These are phyloP conservation scores for Leptinotarsa lineolata DNA, from an alignment of 1,140 invertebrate species.

Conservation along the genomic window DNA sequence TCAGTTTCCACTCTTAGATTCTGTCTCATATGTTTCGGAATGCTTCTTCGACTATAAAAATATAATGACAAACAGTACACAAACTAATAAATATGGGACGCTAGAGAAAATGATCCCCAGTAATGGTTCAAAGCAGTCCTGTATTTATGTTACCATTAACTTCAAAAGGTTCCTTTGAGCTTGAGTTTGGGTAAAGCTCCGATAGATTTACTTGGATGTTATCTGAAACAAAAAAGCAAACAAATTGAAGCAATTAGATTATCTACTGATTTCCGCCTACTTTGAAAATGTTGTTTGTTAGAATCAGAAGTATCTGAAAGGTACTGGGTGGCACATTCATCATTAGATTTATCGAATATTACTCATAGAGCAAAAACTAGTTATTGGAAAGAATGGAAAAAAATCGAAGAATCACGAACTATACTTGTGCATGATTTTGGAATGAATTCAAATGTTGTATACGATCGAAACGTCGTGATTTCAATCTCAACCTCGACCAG, in stretches of 20 bases:
- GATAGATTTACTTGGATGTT: not conserved
- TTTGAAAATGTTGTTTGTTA: no score
- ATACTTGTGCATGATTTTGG: no score
- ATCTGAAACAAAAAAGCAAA: not conserved
- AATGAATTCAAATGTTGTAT: no score
- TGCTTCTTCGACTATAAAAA: not conserved
- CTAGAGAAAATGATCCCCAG: not conserved
- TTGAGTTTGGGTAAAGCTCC: not conserved
- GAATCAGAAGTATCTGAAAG: no score
- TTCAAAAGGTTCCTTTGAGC: not conserved
- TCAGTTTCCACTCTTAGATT: not conserved
- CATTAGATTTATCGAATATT: no score
- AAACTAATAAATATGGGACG: not conserved
- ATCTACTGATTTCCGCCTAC: not conserved
- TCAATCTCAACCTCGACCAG: no score
- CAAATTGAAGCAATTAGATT: not conserved
- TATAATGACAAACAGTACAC: not conserved
- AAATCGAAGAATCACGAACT: no score
- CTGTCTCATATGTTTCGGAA: not conserved
- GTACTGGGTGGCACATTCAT: no score
- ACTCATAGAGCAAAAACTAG: no score
- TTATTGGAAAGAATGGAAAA: no score
- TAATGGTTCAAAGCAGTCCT: not conserved
- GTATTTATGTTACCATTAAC: constrained; percentile 9
- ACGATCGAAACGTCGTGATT: no score